Conservation (phyloP, 1,140 invertebrate genomes). For the Tetramorium simillimum region DNA sequence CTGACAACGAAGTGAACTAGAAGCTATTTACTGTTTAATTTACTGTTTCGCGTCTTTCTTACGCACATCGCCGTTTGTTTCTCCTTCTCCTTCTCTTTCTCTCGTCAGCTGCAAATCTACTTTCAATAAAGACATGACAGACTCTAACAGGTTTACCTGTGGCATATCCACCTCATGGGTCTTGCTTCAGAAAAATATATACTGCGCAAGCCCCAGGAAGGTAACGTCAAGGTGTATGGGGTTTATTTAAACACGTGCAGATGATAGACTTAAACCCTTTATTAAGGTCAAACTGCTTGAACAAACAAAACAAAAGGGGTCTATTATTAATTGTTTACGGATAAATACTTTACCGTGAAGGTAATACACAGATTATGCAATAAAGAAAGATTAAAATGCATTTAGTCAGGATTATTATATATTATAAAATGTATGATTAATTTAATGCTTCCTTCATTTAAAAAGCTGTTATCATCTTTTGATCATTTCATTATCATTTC, state of each 20-base stretch:
- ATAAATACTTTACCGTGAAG: not conserved
- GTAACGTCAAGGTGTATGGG: constrained; percentile 1
- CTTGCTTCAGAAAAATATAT: constrained; percentile 26
- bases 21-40: constrained; percentile 7
- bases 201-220: constrained; percentile 49
- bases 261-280: constrained; percentile 49
- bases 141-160: constrained; percentile 47
- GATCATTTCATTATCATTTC: not conserved
- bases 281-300: constrained; percentile 51
- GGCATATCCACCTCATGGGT: constrained; percentile 29
- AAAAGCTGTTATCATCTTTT: not conserved
- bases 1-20: not conserved
- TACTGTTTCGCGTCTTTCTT: not conserved
- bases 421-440: not conserved
- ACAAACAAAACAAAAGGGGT: constrained; percentile 44
- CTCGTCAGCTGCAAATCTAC: constrained; percentile 17
- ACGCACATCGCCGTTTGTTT: not conserved
- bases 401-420: not conserved
- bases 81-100: not conserved
- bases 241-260: constrained; percentile 41
- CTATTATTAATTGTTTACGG: constrained; percentile 52
- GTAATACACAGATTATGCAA: not conserved
- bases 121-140: constrained; percentile 47
- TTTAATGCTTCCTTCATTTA: not conserved
- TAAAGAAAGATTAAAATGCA: not conserved